A percentile compares a stretch with the other conserved stretches of the same genome.
phyloP scores from a whole-genome alignment of 2,797 vertebrate genomes.

The Emydoidea blandingii region DNA sequence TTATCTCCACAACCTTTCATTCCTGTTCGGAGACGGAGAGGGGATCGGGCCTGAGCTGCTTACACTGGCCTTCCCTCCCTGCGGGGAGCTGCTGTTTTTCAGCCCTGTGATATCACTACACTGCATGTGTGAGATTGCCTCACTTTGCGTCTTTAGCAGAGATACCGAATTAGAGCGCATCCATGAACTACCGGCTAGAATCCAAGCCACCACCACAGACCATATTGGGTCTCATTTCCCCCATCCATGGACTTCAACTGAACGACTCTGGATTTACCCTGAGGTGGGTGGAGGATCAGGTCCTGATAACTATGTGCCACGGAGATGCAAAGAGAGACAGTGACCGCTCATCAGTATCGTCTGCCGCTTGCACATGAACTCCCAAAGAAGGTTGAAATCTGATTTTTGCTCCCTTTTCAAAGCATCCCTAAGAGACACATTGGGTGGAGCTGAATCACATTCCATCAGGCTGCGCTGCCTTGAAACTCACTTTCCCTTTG shows the following conservation, averaged over 20 bases:
- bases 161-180: rapidly evolving
- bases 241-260: background rate
- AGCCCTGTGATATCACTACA: background rate
- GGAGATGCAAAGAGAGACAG: background rate
- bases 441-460: background rate
- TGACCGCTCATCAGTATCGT: background rate
- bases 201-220: background rate
- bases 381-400: background rate
- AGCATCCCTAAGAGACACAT: background rate
- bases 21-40: background rate
- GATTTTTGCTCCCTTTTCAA: background rate
- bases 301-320: background rate
- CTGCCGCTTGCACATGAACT: background rate
- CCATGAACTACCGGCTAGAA: background rate
- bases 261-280: background rate
- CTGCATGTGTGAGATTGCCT: background rate
- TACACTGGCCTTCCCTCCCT: background rate
- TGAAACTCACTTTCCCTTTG: background rate
- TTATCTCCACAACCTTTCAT: background rate
- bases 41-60: background rate
- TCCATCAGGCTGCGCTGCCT: background rate
- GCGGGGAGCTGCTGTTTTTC: background rate
- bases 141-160: background rate
- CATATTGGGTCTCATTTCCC: rapidly evolving
- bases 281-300: background rate